phyloP scores from a whole-genome alignment of 2,113 vertebrate genomes.

The Apistogramma diplotaenia region DNA sequence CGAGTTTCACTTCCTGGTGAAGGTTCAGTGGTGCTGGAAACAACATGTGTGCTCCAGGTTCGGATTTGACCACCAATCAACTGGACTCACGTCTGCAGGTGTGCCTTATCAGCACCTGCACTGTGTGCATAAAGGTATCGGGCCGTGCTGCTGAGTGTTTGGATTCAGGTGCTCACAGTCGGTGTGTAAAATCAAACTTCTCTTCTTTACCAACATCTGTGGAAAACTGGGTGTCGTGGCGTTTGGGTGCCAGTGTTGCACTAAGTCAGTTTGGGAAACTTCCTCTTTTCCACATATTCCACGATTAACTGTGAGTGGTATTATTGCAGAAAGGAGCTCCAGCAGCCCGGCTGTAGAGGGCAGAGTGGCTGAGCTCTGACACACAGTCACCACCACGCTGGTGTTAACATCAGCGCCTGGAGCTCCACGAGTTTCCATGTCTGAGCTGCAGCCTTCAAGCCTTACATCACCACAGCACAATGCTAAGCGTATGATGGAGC shows the following conservation, averaged over 20 bases:
- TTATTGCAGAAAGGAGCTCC: neutral
- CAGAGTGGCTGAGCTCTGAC: neutral
- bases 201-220: fast-evolving
- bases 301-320: neutral
- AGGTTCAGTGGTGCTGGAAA: neutral
- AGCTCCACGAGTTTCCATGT: neutral
- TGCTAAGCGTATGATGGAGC: neutral
- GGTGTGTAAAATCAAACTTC: neutral
- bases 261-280: neutral
- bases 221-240: neutral
- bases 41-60: too few relatives aligned
- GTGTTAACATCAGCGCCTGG: neutral
- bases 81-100: too few relatives aligned
- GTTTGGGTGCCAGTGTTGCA: fast-evolving
- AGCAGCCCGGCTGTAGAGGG: neutral
- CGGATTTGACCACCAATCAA: neutral
- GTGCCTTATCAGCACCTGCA: neutral
- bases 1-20: neutral
- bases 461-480: neutral
- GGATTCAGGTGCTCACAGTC: neutral
- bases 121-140: neutral
- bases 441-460: neutral
- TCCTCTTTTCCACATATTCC: too few relatives aligned
- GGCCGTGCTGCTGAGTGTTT: neutral
- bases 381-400: neutral